Conservation (phyloP, 2,888 invertebrate genomes). For the Tanytarsus gracilentus region DNA sequence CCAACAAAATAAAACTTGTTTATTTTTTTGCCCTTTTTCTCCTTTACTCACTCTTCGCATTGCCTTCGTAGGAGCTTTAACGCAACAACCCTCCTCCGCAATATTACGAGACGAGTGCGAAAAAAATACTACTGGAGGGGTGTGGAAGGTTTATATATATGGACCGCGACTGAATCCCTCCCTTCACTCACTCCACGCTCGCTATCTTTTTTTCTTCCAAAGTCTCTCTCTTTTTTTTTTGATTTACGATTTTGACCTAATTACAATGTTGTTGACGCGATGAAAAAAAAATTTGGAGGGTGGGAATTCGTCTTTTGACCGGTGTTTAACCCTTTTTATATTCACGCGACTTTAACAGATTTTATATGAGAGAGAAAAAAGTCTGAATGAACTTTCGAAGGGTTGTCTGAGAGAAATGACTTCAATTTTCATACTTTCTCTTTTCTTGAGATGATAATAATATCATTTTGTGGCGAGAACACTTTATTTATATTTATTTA, state of each 20-base stretch:
- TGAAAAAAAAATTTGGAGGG: background rate
- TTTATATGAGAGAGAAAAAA: too few species aligned
- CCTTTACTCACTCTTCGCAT: slow-evolving; percentile 8
- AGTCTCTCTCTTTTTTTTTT: slow-evolving; percentile 5
- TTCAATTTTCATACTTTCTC: too few species aligned
- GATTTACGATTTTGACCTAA: slow-evolving; percentile 29
- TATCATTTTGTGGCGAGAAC: slow-evolving; percentile 6
- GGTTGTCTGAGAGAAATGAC: too few species aligned
- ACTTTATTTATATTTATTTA: background rate
- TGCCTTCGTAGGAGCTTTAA: background rate
- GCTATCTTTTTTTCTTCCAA: background rate
- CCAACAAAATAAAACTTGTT: slow-evolving; percentile 29
- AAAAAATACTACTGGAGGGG: slow-evolving; percentile 5
- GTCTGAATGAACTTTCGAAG: too few species aligned
- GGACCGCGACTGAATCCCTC: background rate
- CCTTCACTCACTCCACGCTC: background rate
- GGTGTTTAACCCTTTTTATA: background rate
- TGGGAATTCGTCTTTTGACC: background rate
- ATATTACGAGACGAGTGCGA: background rate
- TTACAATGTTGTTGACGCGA: background rate
- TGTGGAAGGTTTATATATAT: background rate
- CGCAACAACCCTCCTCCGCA: background rate
- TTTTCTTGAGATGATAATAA: background rate
- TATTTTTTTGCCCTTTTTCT: slow-evolving; percentile 27
- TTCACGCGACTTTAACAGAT: background rate